These are phyloP conservation scores for Holothuria leucospilota DNA, from an alignment of 53 echinoderm and acorn worm genomes.

Conservation along the genomic window DNA sequence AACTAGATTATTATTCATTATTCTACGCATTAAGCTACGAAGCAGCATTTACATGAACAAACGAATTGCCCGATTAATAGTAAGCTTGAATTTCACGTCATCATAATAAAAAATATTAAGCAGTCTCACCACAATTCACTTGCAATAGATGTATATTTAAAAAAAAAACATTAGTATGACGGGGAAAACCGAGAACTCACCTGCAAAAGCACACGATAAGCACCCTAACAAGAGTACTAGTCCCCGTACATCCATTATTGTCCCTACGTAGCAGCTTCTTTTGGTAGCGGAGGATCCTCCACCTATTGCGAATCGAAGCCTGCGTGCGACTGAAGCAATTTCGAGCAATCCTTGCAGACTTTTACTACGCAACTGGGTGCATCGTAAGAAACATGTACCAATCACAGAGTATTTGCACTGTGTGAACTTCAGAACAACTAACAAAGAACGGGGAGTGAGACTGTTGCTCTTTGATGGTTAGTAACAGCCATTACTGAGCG, in stretches of 20 bases:
- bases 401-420: background rate
- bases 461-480: background rate
- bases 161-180: background rate
- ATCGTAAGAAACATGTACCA: background rate
- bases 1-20: too few relatives aligned
- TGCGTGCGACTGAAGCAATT: background rate
- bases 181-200: background rate
- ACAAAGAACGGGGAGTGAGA: background rate
- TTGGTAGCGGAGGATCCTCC: background rate
- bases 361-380: too few relatives aligned
- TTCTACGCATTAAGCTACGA: too few relatives aligned
- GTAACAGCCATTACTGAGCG: conserved; percentile 23
- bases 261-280: background rate
- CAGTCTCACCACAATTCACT: too few relatives aligned
- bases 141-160: too few relatives aligned
- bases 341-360: too few relatives aligned
- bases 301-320: conserved; percentile 10
- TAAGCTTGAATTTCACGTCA: too few relatives aligned
- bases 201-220: conserved; percentile 25
- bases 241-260: conserved; percentile 42
- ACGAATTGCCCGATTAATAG: too few relatives aligned
- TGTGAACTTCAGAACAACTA: background rate
- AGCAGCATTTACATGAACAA: too few relatives aligned
- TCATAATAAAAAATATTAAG: too few relatives aligned
- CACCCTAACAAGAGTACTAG: conserved; percentile 29